Evolutionary conservation across 2,888 invertebrate species (phyloP).

Genomic region (Amaurobius ferox): DNA sequence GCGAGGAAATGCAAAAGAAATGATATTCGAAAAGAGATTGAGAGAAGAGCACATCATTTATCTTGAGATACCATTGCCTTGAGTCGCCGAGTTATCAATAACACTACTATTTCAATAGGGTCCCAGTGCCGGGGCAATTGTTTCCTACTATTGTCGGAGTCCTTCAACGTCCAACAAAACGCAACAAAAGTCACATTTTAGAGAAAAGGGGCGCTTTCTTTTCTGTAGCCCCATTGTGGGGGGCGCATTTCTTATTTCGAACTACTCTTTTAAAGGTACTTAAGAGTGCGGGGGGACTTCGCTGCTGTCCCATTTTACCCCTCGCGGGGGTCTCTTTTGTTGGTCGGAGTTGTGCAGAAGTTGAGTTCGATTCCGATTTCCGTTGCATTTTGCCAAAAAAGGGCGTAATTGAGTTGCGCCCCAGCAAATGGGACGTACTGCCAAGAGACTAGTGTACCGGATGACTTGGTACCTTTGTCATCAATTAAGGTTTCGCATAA

Average conservation of each 20-base stretch:
- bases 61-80: conserved; percentile 42
- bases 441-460: conserved; percentile 44
- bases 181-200: conserved; percentile 65
- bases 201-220: conserved; percentile 32
- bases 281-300: conserved; percentile 19
- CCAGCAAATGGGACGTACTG: conserved; percentile 43
- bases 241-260: conserved; percentile 41
- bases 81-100: conserved; percentile 57
- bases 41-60: conserved; percentile 45
- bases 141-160: conserved; percentile 64
- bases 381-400: not conserved
- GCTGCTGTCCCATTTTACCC: conserved; percentile 48
- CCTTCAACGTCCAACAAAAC: conserved; percentile 60
- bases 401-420: conserved; percentile 48
- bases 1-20: conserved; percentile 16
- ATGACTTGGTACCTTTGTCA: conserved; percentile 71
- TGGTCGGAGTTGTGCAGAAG: conserved; percentile 3
- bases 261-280: conserved; percentile 67
- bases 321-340: conserved; percentile 23
- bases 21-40: conserved; percentile 16
- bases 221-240: conserved; percentile 45
- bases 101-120: conserved; percentile 70
- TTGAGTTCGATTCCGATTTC: not conserved
- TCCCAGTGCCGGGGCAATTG: conserved; percentile 50
- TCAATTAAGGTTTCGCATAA: conserved; percentile 54